Evolutionary conservation across 1,140 invertebrate genomes (phyloP).

Genomic region (Drosophila biarmipes): DNA sequence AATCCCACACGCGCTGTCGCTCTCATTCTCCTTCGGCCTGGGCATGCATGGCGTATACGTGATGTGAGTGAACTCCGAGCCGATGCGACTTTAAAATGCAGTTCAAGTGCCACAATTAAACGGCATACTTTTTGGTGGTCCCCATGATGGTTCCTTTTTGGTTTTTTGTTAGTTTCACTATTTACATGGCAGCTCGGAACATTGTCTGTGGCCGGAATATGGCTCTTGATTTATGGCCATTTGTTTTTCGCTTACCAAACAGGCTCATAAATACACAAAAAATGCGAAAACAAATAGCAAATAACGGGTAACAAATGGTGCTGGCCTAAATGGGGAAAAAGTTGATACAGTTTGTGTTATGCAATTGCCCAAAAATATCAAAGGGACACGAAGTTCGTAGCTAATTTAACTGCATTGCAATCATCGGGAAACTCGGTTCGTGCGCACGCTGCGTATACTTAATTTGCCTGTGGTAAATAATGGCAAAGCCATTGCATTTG

Average conservation of each 20-base stretch:
- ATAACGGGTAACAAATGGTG: constrained; percentile 21
- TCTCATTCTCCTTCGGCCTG: constrained; percentile 6
- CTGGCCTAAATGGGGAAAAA: constrained; percentile 35
- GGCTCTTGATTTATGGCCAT: constrained; percentile 65
- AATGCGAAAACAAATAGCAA: constrained; percentile 37
- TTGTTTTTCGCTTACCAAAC: constrained; percentile 67
- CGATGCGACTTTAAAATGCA: constrained; percentile 57
- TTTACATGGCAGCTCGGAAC: constrained; percentile 23
- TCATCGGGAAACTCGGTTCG: constrained; percentile 21
- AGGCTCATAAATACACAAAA: constrained; percentile 66
- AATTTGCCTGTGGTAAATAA: constrained; percentile 60
- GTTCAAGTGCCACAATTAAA: constrained; percentile 62
- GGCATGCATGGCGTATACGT: constrained; percentile 59
- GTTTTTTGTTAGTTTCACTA: constrained; percentile 22
- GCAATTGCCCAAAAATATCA: constrained; percentile 15
- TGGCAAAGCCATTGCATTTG: constrained; percentile 30
- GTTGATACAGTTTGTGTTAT: constrained; percentile 13
- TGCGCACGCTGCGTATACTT: constrained; percentile 63
- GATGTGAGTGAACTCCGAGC: constrained; percentile 69
- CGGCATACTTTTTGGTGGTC: neutral
- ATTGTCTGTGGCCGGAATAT: constrained; percentile 49
- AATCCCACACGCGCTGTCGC: constrained; percentile 48
- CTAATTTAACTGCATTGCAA: constrained; percentile 17
- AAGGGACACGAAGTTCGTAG: constrained; percentile 25
- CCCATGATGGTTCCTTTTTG: neutral